phyloP scores from a whole-genome alignment of 1,140 invertebrate genomes.

The Aplysia californica region DNA sequence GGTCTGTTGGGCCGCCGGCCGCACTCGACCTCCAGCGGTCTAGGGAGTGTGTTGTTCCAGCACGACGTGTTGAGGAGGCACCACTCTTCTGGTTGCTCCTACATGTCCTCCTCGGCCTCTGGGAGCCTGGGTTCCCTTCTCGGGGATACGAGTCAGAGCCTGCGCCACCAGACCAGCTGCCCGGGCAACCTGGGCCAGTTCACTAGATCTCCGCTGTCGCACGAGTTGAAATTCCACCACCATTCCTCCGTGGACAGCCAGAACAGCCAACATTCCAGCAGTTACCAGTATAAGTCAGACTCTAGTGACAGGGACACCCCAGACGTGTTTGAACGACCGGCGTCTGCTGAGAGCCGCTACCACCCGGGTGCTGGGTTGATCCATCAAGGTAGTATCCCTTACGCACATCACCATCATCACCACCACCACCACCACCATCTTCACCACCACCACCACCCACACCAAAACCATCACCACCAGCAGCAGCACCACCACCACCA shows the following conservation, averaged over 20 bases:
- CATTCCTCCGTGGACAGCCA: not conserved
- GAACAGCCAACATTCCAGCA: not conserved
- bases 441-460: not conserved
- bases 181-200: not conserved
- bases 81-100: constrained; percentile 10
- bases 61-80: constrained; percentile 4
- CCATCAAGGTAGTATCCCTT: constrained; percentile 23
- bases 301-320: constrained; percentile 7
- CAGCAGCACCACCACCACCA: not conserved
- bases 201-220: not conserved
- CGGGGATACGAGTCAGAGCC: not conserved
- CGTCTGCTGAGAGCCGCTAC: not conserved
- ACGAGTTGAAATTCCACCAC: not conserved
- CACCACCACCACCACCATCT: not conserved
- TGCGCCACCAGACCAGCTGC: constrained; percentile 13
- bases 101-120: not conserved
- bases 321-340: not conserved
- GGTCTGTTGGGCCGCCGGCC: not conserved
- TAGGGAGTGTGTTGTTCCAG: not conserved
- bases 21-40: not conserved
- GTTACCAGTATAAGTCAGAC: not conserved
- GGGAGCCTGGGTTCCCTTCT: not conserved
- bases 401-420: not conserved
- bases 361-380: not conserved
- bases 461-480: not conserved